Conservation (phyloP, 2,797 vertebrate species). For the Lerista edwardsae region DNA sequence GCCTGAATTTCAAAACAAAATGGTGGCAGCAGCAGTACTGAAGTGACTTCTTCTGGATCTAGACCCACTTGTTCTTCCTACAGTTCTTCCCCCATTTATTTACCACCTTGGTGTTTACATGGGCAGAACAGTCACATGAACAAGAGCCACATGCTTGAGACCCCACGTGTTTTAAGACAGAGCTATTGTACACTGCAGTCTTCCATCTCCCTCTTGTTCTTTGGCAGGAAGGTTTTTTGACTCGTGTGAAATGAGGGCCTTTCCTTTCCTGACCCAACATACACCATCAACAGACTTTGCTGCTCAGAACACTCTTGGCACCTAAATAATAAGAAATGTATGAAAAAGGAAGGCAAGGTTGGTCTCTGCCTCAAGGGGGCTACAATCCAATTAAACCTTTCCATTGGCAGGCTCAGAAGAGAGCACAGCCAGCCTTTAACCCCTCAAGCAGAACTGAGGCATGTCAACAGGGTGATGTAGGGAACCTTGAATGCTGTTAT, state of each 20-base stretch:
- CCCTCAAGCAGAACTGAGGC: constrained; percentile 11
- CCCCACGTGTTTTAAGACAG: not conserved
- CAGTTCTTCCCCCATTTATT: not conserved
- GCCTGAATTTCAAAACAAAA: no score
- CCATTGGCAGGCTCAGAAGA: not conserved
- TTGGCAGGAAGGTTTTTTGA: not conserved
- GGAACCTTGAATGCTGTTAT: constrained; percentile 8
- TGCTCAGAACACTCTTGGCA: constrained; percentile 1
- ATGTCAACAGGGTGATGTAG: constrained; percentile 1
- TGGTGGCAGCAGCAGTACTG: not conserved
- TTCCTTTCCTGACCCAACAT: not conserved
- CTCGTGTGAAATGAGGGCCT: not conserved
- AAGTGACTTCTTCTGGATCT: no score
- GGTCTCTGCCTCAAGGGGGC: not conserved
- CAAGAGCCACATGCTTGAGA: not conserved
- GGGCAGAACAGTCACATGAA: not conserved
- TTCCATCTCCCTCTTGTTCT: not conserved
- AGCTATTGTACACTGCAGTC: not conserved
- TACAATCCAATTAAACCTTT: constrained; percentile 9
- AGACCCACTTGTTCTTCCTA: not conserved
- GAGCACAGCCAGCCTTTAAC: not conserved
- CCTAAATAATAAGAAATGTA: constrained; percentile 17
- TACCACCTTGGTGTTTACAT: not conserved
- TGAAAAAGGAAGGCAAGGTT: not conserved
- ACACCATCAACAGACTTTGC: not conserved